phyloP scores from a whole-genome alignment of 2,888 invertebrate species.

The Pristionchus mayeri region DNA sequence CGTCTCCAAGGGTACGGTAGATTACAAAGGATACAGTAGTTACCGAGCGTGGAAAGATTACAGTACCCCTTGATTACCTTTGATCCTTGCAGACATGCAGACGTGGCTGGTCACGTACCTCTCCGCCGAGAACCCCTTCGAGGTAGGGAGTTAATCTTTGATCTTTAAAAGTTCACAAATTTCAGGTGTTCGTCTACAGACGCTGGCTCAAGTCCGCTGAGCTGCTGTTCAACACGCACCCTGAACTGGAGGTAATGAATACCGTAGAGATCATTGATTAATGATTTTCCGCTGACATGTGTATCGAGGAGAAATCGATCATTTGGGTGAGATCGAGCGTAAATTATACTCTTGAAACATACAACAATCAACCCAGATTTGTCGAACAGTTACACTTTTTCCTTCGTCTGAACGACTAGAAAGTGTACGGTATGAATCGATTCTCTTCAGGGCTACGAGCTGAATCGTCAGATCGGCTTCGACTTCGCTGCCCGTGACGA shows the following conservation, averaged over 20 bases:
- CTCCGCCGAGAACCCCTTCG: constrained; percentile 73
- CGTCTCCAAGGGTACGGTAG: constrained; percentile 57
- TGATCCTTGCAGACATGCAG: constrained; percentile 66
- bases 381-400: no score
- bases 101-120: constrained; percentile 74
- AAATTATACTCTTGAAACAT: no score
- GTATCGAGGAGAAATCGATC: no score
- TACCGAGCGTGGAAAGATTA: no score
- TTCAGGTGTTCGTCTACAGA: constrained; percentile 54
- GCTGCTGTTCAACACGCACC: constrained; percentile 71
- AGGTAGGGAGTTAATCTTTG: constrained; percentile 59
- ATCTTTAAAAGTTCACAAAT: constrained; percentile 50
- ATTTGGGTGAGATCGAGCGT: no score
- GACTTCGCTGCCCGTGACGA: constrained; percentile 74
- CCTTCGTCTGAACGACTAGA: no score
- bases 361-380: no score
- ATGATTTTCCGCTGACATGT: no score
- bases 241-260: constrained; percentile 68
- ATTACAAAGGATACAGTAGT: background rate
- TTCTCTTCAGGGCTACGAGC: constrained; percentile 56
- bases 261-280: no score
- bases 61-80: background rate
- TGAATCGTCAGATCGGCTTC: constrained; percentile 74
- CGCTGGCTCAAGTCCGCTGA: constrained; percentile 67
- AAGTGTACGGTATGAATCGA: no score